Base-by-base conservation (phyloP, 2,113 vertebrate species). In the Crocuta crocuta region DNA sequence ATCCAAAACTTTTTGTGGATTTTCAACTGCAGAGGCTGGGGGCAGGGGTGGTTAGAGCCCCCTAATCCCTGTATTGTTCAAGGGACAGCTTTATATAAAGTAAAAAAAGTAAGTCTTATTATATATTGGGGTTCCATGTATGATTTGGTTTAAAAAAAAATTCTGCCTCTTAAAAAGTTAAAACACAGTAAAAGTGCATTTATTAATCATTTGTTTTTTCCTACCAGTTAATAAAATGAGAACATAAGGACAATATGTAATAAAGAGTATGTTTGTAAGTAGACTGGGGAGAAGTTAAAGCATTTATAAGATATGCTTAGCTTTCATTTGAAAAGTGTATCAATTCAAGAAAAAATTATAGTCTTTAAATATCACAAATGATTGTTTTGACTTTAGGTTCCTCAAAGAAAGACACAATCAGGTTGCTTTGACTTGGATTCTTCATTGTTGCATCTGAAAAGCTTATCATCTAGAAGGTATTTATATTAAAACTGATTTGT, bases 351-450 rank as follows among this genome's bases (percentile, higher is more conserved):
- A 95, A 96, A 58, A 92, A 16, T 65, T 70, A 53, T 4, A 74
- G 11, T 61, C 21, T 79, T 87, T 86, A 50, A 61, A 92, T 76
- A 35, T 68, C 10, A 87, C 53, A 90, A 94, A 74, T 93, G 43
- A 89, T 94, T 91, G 53, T 95, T 97, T 96, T 97, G 80, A 98
- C 87, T 95, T 98, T 98, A 99, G 99, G 99, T 99, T 99, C 99
- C 99, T 98, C 99, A 99, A 98, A 99, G 99, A 97, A 99, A 99
- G 99, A 99, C 99, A 98, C 99, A 99, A 82, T 99, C 99, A 33
- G 99, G 99, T 96, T 99, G 99, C 98, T 99, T 99, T 99, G 99
- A 99, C 99, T 99, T 99, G 98, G 99, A 99, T 99, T 98, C 99
- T 43, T 99, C 99, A 53, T 98, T 99, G 98, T 97, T 99, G 84